Evolutionary conservation across 2,113 vertebrate genomes (phyloP), one percentile per base, ranked within the genome.

Genomic region (Peromyscus leucopus): DNA sequence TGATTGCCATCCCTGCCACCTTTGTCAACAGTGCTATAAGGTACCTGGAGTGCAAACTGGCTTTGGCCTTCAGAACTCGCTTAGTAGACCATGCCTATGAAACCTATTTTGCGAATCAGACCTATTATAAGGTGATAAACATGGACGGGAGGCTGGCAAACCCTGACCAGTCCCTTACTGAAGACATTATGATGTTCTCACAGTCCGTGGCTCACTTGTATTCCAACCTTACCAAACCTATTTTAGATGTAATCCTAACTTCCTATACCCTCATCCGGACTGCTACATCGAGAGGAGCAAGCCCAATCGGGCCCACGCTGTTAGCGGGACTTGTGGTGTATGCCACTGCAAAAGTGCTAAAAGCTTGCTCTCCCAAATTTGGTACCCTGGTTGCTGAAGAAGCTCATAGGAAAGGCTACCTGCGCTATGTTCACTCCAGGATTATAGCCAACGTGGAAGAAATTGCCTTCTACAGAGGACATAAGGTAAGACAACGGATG

Each of bases 1-100:
- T 99, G 98, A 99, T 99, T 22, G 99, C 99, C 33, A 99, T 99
- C 97, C 99, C 99, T 0, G 99, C 99, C 96, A 99, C 99, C 0
- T 99, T 99, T 28, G 99, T 99, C 97, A 99, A 99, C 98, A 99
- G 99, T 98, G 99, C 99, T 87, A 99, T 99, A 94, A 99, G 99
- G 72, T 99, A 99, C 98, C 98, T 99, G 98, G 99, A 99, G 98
- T 99, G 99, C 98, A 99, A 99, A 91, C 98, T 99, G 98, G 99
- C 99, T 16, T 98, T 99, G 97, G 99, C 99, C 93, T 99, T 99
- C 98, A 99, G 99, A 97, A 99, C 99, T 3, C 99, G 99, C 85
- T 98, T 99, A 16, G 99, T 99, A 95, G 97, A 99, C 94, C 99
- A 99, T 13, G 99, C 99, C 21, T 99, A 99, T 90, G 98, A 98